Evolutionary conservation across 2,888 invertebrate species (phyloP), one percentile per base, ranked within the genome.

Genomic region (Cephus spinipes): DNA sequence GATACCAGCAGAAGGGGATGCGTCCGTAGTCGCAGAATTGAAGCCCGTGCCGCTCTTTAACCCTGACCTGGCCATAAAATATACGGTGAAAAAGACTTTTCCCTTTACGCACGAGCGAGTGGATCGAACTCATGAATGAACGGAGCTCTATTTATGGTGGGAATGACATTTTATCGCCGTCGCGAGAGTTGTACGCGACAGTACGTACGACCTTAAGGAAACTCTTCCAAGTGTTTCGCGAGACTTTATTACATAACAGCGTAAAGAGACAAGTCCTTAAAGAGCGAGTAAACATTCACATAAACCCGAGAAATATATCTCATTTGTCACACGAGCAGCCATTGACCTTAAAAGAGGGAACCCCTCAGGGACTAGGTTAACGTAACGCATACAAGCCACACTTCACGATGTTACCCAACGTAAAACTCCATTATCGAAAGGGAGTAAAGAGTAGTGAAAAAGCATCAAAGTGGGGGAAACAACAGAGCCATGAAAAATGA

Each of bases 11-110:
- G 6, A 55, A 76, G 71, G 76, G 74, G 78, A 69, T 79, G 35
- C 78, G 80, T 80, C 79, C 78, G 82, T 78, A 78, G 79, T 79
- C 82, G 82, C 85, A 81, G 84, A 84, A 85, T 83, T 81, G 80
- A 76, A 81, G 76, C 81, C 82, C 82, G 79, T 80, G 79, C 87
- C 85, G 85, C 87, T 87, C 88, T 88, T 88, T 89, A 88, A 89
- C 89, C 88, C 89, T 88, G 88, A 89, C 88, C 89, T 87, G 80
- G 86, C 86, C 88, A 85, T 89, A 89, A 88, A 89, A 86, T 83
- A 85, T 84, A 86, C 87, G 80, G 87, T 84, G 89, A 88, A 89
- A 89, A 89, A 88, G 87, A 89, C 88, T 89, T 88, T 89, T 88
- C 87, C 88, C 85, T 87, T 85, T 87, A 87, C 88, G 88, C 87